These are phyloP conservation scores for Odocoileus hemionus DNA, from an alignment of 2,113 vertebrate species.

Conservation along the genomic window DNA sequence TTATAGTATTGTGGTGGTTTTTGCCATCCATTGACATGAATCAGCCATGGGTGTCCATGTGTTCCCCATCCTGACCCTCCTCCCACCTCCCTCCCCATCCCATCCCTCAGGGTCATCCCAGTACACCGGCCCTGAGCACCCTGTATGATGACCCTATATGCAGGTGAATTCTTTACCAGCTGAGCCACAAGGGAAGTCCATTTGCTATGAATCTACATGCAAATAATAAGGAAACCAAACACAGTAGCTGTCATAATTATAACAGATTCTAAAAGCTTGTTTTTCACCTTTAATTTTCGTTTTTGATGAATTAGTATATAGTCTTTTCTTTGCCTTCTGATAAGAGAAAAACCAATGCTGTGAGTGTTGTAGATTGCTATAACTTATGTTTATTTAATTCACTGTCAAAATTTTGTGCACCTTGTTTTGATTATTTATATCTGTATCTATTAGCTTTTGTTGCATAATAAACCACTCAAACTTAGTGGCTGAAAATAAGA, in stretches of 20 bases:
- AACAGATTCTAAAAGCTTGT: not conserved
- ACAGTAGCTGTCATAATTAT: not conserved
- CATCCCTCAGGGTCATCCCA: not conserved
- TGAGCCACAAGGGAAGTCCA: not conserved
- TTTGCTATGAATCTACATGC: not conserved
- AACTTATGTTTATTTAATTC: not conserved
- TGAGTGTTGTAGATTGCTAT: not conserved
- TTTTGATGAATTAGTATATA: not conserved
- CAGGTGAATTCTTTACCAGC: not conserved
- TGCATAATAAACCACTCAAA: not conserved
- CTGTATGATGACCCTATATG: not conserved
- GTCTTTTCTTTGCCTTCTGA: not conserved
- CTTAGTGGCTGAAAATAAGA: not conserved
- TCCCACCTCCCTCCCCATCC: not conserved
- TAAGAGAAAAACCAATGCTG: not conserved
- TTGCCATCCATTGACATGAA: not conserved
- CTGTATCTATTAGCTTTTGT: not conserved
- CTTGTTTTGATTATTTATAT: not conserved
- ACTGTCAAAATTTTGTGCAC: not conserved
- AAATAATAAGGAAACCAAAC: slow-evolving; percentile 9
- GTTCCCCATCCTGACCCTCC: not conserved
- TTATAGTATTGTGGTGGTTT: not conserved
- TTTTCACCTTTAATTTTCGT: not conserved
- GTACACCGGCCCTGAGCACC: not conserved
- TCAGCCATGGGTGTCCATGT: not conserved